Evolutionary conservation across 2,797 vertebrate species (phyloP).

Genomic region (Miichthys miiuy): DNA sequence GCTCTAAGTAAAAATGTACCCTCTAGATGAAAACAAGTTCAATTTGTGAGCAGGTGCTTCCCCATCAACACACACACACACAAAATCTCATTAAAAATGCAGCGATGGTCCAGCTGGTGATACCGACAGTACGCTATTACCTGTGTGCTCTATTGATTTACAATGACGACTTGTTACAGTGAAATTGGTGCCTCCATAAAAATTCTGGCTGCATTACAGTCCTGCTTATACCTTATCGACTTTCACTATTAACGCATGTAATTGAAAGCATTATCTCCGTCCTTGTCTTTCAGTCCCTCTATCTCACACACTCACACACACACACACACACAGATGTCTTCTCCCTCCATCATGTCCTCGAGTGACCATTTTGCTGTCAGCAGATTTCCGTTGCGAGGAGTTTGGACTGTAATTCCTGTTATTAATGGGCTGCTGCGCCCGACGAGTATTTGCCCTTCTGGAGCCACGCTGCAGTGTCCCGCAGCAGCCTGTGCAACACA

Average conservation of each 20-base stretch:
- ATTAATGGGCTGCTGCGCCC: constrained; percentile 48
- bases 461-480: constrained; percentile 35
- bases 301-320: neutral
- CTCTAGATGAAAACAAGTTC: neutral
- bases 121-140: neutral
- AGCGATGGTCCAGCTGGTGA: constrained; percentile 30
- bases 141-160: constrained; percentile 51
- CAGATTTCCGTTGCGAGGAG: constrained; percentile 41
- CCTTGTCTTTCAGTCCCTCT: constrained; percentile 41
- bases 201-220: constrained; percentile 31
- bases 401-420: constrained; percentile 47
- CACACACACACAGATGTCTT: neutral
- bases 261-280: constrained; percentile 54
- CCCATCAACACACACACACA: neutral
- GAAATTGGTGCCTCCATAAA: constrained; percentile 28
- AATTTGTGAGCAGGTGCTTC: constrained; percentile 14
- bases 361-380: constrained; percentile 52
- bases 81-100: constrained; percentile 44
- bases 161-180: constrained; percentile 39
- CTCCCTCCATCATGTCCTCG: constrained; percentile 22
- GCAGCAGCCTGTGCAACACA: neutral
- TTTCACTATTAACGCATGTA: constrained; percentile 45
- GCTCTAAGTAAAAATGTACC: neutral
- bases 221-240: constrained; percentile 40
- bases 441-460: constrained; percentile 43